Evolutionary conservation across 2,113 vertebrate genomes (phyloP), one percentile per base, ranked within the genome.

Genomic region (Brachirus orientalis): DNA sequence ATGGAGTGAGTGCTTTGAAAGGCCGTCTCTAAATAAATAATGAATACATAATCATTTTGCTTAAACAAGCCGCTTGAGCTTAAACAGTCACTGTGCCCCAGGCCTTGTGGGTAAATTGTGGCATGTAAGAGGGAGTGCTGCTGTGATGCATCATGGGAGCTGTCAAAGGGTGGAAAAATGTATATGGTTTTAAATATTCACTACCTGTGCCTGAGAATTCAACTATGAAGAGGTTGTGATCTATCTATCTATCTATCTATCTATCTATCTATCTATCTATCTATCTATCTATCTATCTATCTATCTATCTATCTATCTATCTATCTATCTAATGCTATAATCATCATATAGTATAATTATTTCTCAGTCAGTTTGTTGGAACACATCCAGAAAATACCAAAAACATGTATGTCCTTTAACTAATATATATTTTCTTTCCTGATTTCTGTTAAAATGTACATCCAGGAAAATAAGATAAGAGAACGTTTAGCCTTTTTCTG

Each of bases 1-100:
- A 89, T 90, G 79, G 89, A 89, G 92, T 82, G 86, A 93, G 81
- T 56, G 85, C 67, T 82, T 78, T 77, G 82, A 65, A 80, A 56
- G 79, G 57, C 56, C 40, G 52, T 60, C 37, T 50, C 70, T 88
- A 92, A 92, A 91, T 89, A 91, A 92, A 91, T 88, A 88, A 92
- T 87, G 81, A 88, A 89, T 80, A 86, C 79, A 83, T 83, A 87
- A 92, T 86, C 82, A 83, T 76, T 66, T 54, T 57, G 63, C 85
- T 89, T 87, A 88, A 90, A 89, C 84, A 89, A 86, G 78, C 85
- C 73, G 76, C 81, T 88, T 85, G 82, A 82, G 86, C 73, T 89
- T 83, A 73, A 79, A 72, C 72, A 79, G 81, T 61, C 74, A 63
- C 84, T 57, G 63, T 46, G 73, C 81, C 61, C 63, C 35, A 7